Evolutionary conservation across 2,888 invertebrate genomes (phyloP), one percentile per base, ranked within the genome.

Genomic region (Blera fallax): DNA sequence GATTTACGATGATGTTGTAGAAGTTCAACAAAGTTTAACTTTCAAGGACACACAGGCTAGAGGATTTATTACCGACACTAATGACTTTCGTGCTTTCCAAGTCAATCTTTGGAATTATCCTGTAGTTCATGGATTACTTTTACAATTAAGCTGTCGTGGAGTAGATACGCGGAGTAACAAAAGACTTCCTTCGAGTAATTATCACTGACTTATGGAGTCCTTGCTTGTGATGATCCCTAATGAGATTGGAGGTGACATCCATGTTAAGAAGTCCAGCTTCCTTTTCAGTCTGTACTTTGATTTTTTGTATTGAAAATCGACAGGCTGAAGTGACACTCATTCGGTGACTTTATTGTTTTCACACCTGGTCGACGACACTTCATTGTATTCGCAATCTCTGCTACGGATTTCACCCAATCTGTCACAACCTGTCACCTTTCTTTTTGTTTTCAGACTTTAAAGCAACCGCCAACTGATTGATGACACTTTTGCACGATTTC

Each of bases 31-130:
- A 32, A 29, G 21, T 16, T 58, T 0, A 50, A 56, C 34, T 11
- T 27, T 56, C 54, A 43, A 48, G 60, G 29, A 24, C 10, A 14
- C 8, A 11, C 3, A 4, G 14, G 0, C 37, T 43, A 16, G 14
- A 5, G 14, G 62, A 64, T 74, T 64, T 74, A 74, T 74, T 65
- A 40, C 45, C 45, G 40, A 21, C 58, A 60, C 48, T 50, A 37
- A 50, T 58, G 60, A 24, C 14, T 58, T 64, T 10, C 40, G 50
- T 29, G 24, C 29, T 48, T 27, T 60, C 14, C 2, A 10, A 10
- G 50, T 18, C 40, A 50, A 10, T 29, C 34, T 29, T 56, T 27
- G 34, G 45, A 11, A 45, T 52, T 67, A 52, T 40, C 37, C 45
- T 16, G 1, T 2, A 24, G 24, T 24, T 3, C 45, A 27, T 29